Percentiles rank a stretch among this genome's conserved stretches.
Conservation (phyloP, 2,797 vertebrate genomes). For the Chaetodon trifasciatus region DNA sequence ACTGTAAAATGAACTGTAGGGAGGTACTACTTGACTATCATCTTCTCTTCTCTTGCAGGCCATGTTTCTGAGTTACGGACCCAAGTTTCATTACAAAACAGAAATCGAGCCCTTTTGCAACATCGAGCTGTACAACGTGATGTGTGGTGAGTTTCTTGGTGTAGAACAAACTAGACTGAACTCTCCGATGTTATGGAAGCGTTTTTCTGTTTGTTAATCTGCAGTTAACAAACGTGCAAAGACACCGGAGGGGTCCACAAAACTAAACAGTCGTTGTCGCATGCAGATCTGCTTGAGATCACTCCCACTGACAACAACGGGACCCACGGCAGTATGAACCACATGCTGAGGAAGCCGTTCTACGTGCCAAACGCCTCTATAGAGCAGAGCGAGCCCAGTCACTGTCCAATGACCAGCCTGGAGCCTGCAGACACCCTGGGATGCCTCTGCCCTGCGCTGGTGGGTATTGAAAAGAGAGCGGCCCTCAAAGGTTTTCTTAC, state of each 20-base stretch:
- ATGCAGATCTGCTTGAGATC: conserved; percentile 84
- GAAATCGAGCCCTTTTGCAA: conserved; percentile 84
- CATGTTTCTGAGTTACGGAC: conserved; percentile 85
- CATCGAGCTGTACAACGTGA: conserved; percentile 87
- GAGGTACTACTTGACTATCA: too few species aligned
- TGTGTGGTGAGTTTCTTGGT: conserved; percentile 83
- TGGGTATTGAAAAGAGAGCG: conserved; percentile 33
- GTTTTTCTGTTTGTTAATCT: background rate
- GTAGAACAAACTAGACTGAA: background rate
- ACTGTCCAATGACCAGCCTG: conserved; percentile 71
- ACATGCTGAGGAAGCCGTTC: conserved; percentile 76
- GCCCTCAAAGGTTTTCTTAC: too few species aligned
- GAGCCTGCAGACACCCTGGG: conserved; percentile 64
- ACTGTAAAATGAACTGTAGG: background rate
- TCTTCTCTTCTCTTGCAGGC: conserved; percentile 68
- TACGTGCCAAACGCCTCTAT: conserved; percentile 59
- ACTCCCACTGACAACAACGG: conserved; percentile 84
- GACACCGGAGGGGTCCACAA: background rate
- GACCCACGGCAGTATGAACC: conserved; percentile 88
- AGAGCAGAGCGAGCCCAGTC: conserved; percentile 65
- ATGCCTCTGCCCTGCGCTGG: conserved; percentile 77
- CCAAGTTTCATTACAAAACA: conserved; percentile 75
- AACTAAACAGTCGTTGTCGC: fast-evolving
- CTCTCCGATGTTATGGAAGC: background rate
- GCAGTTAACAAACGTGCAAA: background rate